Evolutionary conservation across 2,888 invertebrate species (phyloP), one percentile per base, ranked within the genome.

Genomic region (Caenorhabditis sinica): DNA sequence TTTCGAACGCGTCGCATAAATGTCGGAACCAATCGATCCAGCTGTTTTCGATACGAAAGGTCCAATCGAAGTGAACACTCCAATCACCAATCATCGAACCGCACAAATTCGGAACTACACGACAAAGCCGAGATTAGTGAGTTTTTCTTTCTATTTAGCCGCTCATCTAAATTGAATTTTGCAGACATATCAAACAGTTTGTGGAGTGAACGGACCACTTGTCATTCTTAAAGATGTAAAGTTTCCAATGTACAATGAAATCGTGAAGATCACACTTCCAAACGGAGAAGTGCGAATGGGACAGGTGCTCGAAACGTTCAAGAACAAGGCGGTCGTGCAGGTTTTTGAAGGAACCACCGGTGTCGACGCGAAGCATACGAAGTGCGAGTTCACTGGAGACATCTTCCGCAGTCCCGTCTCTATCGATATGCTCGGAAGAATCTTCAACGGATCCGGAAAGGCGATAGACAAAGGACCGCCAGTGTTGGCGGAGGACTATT

Each of bases 401-500:
- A 99, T 99, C 94, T 94, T 99, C 92, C 95, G 97, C 89, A 97
- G 97, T 3, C 98, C 98, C 0, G 98, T 99, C 3, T 98, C 98
- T 0, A 98, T 98, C 93, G 98, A 99, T 94, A 98, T 99, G 98
- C 95, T 98, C 94, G 97, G 96, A 93, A 95, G 99, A 93, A 97
- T 99, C 0, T 99, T 99, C 94, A 99, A 99, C 94, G 99, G 99
- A 20, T 98, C 98, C 85, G 99, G 98, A 89, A 99, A 98, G 93
- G 98, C 98, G 90, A 99, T 99, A 92, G 99, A 99, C 72, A 89
- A 89, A 79, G 99, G 99, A 80, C 98, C 98, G 89, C 96, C 97
- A 92, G 98, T 99, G 93, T 94, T 98, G 93, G 98, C 99, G 0
- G 98, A 99, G 94, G 98, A 98, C 94, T 98, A 95, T 94, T 94